Conservation (phyloP, 2,888 invertebrate species). For the Ornithoptera priamus region DNA sequence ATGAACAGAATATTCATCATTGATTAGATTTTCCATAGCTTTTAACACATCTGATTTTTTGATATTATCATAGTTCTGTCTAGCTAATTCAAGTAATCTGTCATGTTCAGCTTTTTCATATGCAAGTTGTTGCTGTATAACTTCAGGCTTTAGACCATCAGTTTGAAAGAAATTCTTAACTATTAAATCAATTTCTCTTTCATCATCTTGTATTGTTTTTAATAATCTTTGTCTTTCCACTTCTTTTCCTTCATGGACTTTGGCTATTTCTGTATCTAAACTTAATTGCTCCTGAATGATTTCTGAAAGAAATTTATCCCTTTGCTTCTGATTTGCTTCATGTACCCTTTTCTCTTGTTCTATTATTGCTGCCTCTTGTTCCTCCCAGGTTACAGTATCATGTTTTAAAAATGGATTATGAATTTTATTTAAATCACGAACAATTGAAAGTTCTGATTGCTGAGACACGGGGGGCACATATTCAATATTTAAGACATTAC, state of each 20-base stretch:
- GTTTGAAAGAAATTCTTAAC: conserved; percentile 83
- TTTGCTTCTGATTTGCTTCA: conserved; percentile 81
- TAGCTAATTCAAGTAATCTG: conserved; percentile 80
- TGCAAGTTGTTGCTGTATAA: conserved; percentile 82
- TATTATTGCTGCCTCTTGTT: conserved; percentile 82
- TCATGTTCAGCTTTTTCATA: conserved; percentile 85
- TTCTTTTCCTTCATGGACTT: conserved; percentile 84
- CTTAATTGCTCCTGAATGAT: conserved; percentile 82
- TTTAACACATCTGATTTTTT: conserved; percentile 84
- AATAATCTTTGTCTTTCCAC: conserved; percentile 80
- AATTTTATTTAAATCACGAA: conserved; percentile 54
- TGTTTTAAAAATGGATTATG: conserved; percentile 59
- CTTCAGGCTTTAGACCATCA: conserved; percentile 79
- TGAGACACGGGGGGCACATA: conserved; percentile 66
- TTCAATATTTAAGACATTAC: conserved; percentile 67
- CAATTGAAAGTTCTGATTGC: conserved; percentile 50
- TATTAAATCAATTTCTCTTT: conserved; percentile 81
- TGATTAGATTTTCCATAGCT: conserved; percentile 85
- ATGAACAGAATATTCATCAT: conserved; percentile 82
- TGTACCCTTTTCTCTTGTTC: conserved; percentile 84
- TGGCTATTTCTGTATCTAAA: conserved; percentile 83
- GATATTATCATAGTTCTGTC: conserved; percentile 79
- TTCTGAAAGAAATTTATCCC: conserved; percentile 77
- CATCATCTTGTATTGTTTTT: conserved; percentile 82
- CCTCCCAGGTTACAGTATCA: conserved; percentile 75